Conservation (phyloP, 2,113 vertebrate species). For the Neopipo cinnamomea region DNA sequence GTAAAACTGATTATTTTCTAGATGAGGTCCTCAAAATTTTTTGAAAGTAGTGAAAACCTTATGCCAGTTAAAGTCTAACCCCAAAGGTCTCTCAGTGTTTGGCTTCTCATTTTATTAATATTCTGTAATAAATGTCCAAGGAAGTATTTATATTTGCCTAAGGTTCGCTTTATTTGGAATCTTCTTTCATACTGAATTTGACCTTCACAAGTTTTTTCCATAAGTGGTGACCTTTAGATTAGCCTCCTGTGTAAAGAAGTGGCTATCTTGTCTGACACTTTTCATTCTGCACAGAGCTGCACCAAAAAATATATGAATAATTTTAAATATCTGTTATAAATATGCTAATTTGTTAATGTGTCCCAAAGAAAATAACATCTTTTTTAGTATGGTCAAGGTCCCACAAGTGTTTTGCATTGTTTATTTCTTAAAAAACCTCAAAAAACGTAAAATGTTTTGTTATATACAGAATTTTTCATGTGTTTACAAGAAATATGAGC, state of each 20-base stretch:
- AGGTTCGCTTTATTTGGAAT: conserved; percentile 48
- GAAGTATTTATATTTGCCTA: conserved; percentile 36
- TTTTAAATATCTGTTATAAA: background rate
- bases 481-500: background rate
- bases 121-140: conserved; percentile 44
- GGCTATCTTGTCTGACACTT: background rate
- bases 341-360: background rate
- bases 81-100: conserved; percentile 14
- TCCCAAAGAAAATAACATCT: background rate
- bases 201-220: conserved; percentile 54
- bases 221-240: conserved; percentile 53
- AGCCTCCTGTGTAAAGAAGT: background rate
- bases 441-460: background rate
- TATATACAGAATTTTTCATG: background rate
- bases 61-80: background rate
- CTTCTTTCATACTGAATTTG: conserved; percentile 7
- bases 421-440: background rate
- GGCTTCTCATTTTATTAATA: conserved; percentile 37
- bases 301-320: background rate
- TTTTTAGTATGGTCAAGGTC: background rate
- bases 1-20: background rate
- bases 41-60: background rate
- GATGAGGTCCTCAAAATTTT: background rate
- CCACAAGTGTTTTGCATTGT: background rate
- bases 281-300: background rate